Conservation (phyloP, 2,113 vertebrate species). For the Rhadina sibilatrix region DNA sequence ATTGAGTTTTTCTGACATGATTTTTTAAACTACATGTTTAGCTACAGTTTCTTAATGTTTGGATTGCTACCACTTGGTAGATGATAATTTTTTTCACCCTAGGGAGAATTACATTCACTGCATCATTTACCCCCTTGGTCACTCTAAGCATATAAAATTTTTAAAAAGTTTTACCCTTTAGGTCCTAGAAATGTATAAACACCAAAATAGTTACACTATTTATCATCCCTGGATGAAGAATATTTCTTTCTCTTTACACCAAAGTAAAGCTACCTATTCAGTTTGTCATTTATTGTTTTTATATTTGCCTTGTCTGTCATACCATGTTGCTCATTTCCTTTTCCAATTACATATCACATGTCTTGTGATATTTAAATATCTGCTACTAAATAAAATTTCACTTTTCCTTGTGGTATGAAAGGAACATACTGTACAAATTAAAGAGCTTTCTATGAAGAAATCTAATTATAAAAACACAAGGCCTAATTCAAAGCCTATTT, state of each 20-base stretch:
- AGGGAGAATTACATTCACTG: not conserved
- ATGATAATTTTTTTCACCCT: not conserved
- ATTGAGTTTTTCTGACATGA: not conserved
- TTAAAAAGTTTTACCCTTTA: not conserved
- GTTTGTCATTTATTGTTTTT: not conserved
- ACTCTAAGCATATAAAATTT: not conserved
- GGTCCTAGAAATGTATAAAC: not conserved
- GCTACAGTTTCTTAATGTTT: not conserved
- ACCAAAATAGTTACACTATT: not conserved
- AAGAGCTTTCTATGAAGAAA: constrained; percentile 27
- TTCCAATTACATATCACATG: not conserved
- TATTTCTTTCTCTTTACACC: not conserved
- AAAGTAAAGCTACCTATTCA: not conserved
- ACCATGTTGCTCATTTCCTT: not conserved
- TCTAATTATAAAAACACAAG: constrained; percentile 55
- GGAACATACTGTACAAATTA: constrained; percentile 31
- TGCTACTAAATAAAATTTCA: constrained; percentile 6
- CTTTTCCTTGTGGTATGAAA: not conserved
- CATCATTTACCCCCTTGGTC: not conserved
- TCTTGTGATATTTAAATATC: not conserved
- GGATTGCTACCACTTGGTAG: not conserved
- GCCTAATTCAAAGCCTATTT: constrained; percentile 44
- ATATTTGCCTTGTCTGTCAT: not conserved
- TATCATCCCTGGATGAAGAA: not conserved
- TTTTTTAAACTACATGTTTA: not conserved